phyloP scores from a whole-genome alignment of 2,888 invertebrate genomes.

The Linyphia triangularis region DNA sequence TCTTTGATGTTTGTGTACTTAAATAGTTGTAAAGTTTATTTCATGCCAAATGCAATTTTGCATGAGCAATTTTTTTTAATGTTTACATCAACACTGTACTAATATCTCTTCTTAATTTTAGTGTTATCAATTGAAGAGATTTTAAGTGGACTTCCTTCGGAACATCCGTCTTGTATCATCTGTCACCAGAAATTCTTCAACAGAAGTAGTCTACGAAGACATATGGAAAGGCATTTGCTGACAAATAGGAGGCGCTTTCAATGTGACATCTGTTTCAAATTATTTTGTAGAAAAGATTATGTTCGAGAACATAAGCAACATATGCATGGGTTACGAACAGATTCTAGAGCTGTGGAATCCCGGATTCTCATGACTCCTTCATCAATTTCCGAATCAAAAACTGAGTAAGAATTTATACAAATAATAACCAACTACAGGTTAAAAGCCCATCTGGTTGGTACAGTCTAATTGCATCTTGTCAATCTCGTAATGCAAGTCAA shows the following conservation, averaged over 20 bases:
- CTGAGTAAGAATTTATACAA: neutral
- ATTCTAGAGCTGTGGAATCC: constrained; percentile 3
- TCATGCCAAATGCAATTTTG: no score
- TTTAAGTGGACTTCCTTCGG: constrained; percentile 35
- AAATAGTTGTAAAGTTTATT: no score
- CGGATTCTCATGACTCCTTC: neutral
- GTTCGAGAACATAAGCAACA: constrained; percentile 73
- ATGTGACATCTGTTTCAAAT: constrained; percentile 70
- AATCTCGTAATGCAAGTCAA: no score
- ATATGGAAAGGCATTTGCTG: constrained; percentile 67
- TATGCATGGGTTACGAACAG: constrained; percentile 51
- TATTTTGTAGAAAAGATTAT: constrained; percentile 72
- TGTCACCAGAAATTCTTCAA: constrained; percentile 73
- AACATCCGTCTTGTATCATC: constrained; percentile 60
- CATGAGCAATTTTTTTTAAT: no score
- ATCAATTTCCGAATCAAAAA: constrained; percentile 21
- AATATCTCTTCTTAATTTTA: constrained; percentile 34
- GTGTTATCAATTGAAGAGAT: constrained; percentile 54
- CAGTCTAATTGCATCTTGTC: no score
- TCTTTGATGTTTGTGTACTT: no score
- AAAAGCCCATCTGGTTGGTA: no score
- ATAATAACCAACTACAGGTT: no score
- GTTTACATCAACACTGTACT: no score
- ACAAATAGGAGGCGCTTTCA: constrained; percentile 63
- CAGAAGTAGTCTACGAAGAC: constrained; percentile 65